These are phyloP conservation scores for Saccopteryx bilineata DNA, from an alignment of 2,113 vertebrate genomes.

Conservation along the genomic window DNA sequence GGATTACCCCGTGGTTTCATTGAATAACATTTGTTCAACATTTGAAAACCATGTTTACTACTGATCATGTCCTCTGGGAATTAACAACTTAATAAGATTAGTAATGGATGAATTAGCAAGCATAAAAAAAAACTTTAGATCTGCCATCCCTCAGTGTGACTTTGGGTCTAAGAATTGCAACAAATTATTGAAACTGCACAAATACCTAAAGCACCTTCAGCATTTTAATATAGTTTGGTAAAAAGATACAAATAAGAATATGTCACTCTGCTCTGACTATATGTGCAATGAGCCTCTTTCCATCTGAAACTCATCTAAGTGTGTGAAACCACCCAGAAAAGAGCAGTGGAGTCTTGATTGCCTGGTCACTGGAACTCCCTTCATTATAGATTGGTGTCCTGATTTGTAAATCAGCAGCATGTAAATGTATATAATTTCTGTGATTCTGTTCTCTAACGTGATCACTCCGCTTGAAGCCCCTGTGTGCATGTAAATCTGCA, in stretches of 20 bases:
- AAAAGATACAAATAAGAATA: not conserved
- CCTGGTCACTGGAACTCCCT: not conserved
- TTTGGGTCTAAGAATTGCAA: not conserved
- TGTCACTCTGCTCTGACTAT: not conserved
- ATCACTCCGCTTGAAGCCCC: not conserved
- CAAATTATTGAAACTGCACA: not conserved
- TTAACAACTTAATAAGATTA: conserved; percentile 75
- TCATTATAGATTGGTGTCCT: not conserved
- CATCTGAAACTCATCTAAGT: not conserved
- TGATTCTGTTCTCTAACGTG: not conserved
- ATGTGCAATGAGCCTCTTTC: accelerated
- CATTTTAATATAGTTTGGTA: not conserved
- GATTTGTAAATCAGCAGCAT: not conserved
- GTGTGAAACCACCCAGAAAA: not conserved
- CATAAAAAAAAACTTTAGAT: conserved; percentile 29
- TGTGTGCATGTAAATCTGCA: not conserved
- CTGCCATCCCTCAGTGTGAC: not conserved
- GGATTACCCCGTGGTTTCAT: not conserved
- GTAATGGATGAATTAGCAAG: conserved; percentile 62
- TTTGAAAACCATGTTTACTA: conserved; percentile 3
- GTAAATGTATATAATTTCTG: not conserved
- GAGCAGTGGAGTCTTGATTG: not conserved
- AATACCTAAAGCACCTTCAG: not conserved
- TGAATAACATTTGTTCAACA: conserved; percentile 14
- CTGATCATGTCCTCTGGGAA: conserved; percentile 43